Evolutionary conservation across 2,888 invertebrate species (phyloP), one percentile per base, ranked within the genome.

Genomic region (Phyto melanocephala): DNA sequence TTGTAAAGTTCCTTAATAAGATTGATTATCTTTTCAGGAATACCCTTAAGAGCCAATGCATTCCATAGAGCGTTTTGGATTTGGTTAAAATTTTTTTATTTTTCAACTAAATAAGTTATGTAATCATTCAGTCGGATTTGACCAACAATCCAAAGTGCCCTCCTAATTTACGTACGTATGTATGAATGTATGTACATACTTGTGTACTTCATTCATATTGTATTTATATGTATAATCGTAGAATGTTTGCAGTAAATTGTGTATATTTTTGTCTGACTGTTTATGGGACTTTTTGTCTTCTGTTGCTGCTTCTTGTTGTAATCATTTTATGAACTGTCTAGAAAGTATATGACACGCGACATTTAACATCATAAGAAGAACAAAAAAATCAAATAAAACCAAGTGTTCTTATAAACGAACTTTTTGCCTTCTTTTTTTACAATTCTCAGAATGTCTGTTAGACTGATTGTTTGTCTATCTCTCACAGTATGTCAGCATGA

Each of bases 301-400:
- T 52, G 40, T 58, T 63, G 54, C 58, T 58, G 42, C 40, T 70
- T 70, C 35, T 78, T 56, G 24, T 56, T 70, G 60, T 81, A 65
- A 71, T 58, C 65, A 81, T 81, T 76, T 77, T 68, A 78, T 80
- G 68, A 81, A 68, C 72, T 78, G 81, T 74, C 74, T 37, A 50
- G 47, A 47, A 74, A 72, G 56, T 70, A 54, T 63, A 63, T 72
- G 81, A 72, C 72, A 68, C 81, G 76, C 77, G 81, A 72, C 71
- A 72, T 81, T 81, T 77, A 76, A 54, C 76, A 67, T 67, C 22
- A 35, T 45, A 79, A 72, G 65, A 60, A 60, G 28, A 28, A 68
- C n/a, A 35, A 45, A 58, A 20, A n/a, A 22, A 50, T 22, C 1
- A 24, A 58, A 60, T 20, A 28, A 37, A 45, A 22, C 45, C 52